phyloP scores from a whole-genome alignment of 2,797 vertebrate species.

The Lutjanus campechanus region DNA sequence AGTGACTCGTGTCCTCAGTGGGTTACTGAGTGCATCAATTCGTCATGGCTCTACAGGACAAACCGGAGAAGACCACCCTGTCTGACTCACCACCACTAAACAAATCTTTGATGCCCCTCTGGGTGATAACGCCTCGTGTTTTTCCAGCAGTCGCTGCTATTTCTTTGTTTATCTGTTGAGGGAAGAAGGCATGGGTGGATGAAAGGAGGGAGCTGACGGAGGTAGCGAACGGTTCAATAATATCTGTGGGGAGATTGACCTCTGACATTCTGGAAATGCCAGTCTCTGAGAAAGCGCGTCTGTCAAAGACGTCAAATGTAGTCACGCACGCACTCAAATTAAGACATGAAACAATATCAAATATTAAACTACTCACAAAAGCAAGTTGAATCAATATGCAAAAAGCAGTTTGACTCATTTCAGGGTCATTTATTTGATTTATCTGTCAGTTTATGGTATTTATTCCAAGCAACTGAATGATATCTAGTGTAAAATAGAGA shows the following conservation, averaged over 20 bases:
- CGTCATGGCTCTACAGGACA: constrained; percentile 20
- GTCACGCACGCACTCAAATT: neutral
- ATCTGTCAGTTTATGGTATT: too few species aligned
- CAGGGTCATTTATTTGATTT: neutral
- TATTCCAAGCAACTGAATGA: neutral
- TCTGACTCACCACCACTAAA: constrained; percentile 36
- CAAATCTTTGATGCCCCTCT: constrained; percentile 43
- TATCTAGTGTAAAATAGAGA: neutral
- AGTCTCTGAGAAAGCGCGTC: constrained; percentile 15
- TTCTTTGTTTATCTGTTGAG: constrained; percentile 38
- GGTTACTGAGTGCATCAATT: constrained; percentile 17
- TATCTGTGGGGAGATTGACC: constrained; percentile 63
- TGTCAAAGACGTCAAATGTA: constrained; percentile 6
- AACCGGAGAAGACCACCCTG: constrained; percentile 18
- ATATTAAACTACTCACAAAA: neutral
- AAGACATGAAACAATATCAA: neutral
- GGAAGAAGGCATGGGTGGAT: constrained; percentile 42
- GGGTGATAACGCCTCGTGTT: constrained; percentile 27
- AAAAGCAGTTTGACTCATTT: neutral
- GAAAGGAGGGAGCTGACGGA: constrained; percentile 47
- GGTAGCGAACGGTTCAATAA: constrained; percentile 50
- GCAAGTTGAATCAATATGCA: neutral
- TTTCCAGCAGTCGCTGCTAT: constrained; percentile 34
- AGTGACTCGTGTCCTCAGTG: constrained; percentile 2
- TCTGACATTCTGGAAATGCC: constrained; percentile 61